A percentile compares a stretch with the other conserved stretches of the same genome.
These are phyloP conservation scores for Lepidurus arcticus DNA, from an alignment of 1,140 invertebrate genomes.

Conservation along the genomic window DNA sequence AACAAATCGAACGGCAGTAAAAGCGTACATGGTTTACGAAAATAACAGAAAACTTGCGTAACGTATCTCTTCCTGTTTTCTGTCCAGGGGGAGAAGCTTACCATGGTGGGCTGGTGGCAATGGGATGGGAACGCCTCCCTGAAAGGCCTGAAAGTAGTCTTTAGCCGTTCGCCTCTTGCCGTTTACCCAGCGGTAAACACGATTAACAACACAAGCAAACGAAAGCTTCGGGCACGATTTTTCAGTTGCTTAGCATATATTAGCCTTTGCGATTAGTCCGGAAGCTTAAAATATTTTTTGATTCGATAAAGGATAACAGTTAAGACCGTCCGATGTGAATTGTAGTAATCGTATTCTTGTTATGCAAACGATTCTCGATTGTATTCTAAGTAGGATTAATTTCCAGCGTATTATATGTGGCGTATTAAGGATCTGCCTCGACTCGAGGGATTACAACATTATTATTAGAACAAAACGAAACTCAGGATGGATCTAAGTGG, in stretches of 20 bases:
- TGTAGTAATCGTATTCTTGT: too few relatives aligned
- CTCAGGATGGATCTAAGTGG: background rate
- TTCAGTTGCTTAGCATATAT: too few relatives aligned
- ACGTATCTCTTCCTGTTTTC: background rate
- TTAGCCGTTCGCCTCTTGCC: too few relatives aligned
- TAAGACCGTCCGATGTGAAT: too few relatives aligned
- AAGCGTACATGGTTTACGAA: background rate
- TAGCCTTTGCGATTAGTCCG: too few relatives aligned
- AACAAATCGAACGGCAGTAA: conserved; percentile 3
- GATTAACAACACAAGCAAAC: too few relatives aligned
- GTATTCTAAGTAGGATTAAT: background rate
- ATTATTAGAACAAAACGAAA: background rate
- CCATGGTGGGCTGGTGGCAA: background rate
- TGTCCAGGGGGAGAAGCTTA: background rate
- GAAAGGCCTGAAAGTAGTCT: background rate
- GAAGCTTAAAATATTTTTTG: too few relatives aligned
- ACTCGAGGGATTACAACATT: background rate
- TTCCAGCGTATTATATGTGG: background rate
- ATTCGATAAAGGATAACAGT: too few relatives aligned
- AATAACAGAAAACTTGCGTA: background rate
- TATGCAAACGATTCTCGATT: too few relatives aligned
- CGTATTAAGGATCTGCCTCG: background rate
- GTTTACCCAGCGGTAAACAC: too few relatives aligned
- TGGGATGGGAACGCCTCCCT: background rate
- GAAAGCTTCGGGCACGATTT: too few relatives aligned